Evolutionary conservation across 37 sponge, comb jelly and placozoan genomes (phyloP), one percentile per base, ranked within the genome.

Genomic region (Cladorhizidae sp.): DNA sequence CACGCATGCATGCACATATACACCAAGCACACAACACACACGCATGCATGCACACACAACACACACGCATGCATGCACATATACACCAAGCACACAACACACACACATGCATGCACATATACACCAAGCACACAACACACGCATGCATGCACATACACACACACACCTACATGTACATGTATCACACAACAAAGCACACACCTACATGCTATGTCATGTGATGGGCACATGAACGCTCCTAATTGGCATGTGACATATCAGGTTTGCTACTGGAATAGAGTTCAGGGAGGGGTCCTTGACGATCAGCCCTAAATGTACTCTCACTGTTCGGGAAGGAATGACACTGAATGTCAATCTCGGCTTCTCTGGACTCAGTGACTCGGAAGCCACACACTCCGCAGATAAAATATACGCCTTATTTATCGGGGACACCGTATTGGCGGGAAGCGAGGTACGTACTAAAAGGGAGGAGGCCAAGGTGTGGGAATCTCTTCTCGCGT

Each of bases 211-310:
- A 7, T 3, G 3, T 65, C 35, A 31, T 33, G 12, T 56, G 67
- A n/a, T n/a, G n/a, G n/a, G n/a, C n/a, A n/a, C n/a, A n/a, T n/a
- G n/a, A n/a, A n/a, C n/a, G n/a, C n/a, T n/a, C n/a, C n/a, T n/a
- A n/a, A 65, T 32, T 17, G 67, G 20, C 67, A 65, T 37, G 17
- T 42, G 33, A 45, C 80, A 68, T 25, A 2, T 20, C 80, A 90
- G 91, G 41, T 93, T 95, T 85, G 95, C 81, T 18, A 97, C 88
- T 40, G 97, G 97, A 25, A 91, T 97, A 62, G 97, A 97, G 69
- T 97, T 97, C 77, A 41, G 95, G 38, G 97, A 97, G 54, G 75
- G 89, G 7, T 91, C 89, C 12, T 71, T 97, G 33, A 70, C 80
- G 37, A 89, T 97, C 40, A 81, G 81, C 39, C 91, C 97, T 9